Percentiles rank a stretch among this genome's conserved stretches.
Conservation (phyloP, 2,888 invertebrate species). For the Pyrocoelia pectoralis region DNA sequence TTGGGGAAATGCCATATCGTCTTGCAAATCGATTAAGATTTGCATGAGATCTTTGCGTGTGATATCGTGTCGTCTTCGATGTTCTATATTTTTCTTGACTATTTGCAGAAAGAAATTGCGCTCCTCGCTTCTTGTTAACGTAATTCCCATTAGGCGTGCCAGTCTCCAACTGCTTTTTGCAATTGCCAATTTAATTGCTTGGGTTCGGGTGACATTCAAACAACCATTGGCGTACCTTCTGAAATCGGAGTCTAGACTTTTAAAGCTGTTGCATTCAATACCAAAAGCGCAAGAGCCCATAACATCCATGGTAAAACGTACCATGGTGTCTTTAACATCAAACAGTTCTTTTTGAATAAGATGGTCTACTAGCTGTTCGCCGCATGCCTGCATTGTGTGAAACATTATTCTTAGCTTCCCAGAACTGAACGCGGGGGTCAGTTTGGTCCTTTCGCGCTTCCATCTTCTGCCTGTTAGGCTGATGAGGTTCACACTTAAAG, state of each 20-base stretch:
- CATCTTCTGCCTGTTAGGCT: constrained; percentile 64
- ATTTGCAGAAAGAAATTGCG: constrained; percentile 58
- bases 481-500: constrained; percentile 65
- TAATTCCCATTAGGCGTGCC: not conserved
- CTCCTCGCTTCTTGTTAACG: not conserved
- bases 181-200: not conserved
- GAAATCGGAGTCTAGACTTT: constrained; percentile 63
- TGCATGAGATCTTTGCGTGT: constrained; percentile 65
- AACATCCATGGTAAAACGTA: constrained; percentile 66
- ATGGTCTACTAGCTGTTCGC: constrained; percentile 23
- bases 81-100: constrained; percentile 58
- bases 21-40: constrained; percentile 58
- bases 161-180: not conserved
- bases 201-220: constrained; percentile 11
- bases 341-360: constrained; percentile 21
- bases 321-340: constrained; percentile 58
- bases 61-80: constrained; percentile 59
- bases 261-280: constrained; percentile 65
- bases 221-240: constrained; percentile 38
- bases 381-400: constrained; percentile 27
- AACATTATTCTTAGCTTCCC: constrained; percentile 43
- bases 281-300: constrained; percentile 68
- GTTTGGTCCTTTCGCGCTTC: constrained; percentile 65
- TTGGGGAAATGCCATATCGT: constrained; percentile 23
- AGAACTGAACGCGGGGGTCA: constrained; percentile 56